Conservation (phyloP, 2,797 vertebrate genomes). For the Parauchenoglanis punctatus region DNA sequence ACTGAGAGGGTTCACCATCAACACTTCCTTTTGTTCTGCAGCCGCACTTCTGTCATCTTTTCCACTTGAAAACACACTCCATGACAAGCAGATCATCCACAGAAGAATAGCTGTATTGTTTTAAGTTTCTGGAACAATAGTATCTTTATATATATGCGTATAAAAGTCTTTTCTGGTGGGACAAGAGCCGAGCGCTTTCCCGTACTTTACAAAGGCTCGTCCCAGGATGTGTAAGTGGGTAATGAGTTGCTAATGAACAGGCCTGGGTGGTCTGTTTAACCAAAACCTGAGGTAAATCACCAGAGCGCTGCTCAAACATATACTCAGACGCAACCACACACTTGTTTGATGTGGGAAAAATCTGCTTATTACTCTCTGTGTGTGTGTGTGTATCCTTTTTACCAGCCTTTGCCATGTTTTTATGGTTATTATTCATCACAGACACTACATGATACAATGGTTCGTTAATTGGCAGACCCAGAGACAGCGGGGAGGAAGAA, state of each 20-base stretch:
- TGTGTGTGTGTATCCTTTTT: slow-evolving; percentile 30
- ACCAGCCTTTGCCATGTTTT: slow-evolving; percentile 31
- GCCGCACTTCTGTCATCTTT: neutral
- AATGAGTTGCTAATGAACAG: slow-evolving; percentile 62
- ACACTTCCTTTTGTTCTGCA: slow-evolving; percentile 12
- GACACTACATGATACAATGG: slow-evolving; percentile 53
- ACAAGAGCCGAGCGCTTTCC: slow-evolving; percentile 3
- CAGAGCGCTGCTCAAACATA: slow-evolving; percentile 41
- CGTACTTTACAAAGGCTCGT: slow-evolving; percentile 33
- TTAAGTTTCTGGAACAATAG: slow-evolving; percentile 26
- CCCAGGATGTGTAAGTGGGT: slow-evolving; percentile 43
- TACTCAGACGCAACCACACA: slow-evolving; percentile 26
- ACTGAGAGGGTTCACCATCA: slow-evolving; percentile 14
- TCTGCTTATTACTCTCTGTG: slow-evolving; percentile 48
- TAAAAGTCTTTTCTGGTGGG: slow-evolving; percentile 30
- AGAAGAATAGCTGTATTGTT: slow-evolving; percentile 5
- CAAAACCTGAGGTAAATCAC: slow-evolving; percentile 44
- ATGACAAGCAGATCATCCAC: neutral
- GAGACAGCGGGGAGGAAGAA: neutral
- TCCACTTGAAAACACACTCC: neutral
- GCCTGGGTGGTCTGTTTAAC: slow-evolving; percentile 59
- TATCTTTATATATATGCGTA: slow-evolving; percentile 16
- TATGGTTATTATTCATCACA: slow-evolving; percentile 39
- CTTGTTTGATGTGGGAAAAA: slow-evolving; percentile 21
- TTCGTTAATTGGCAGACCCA: slow-evolving; percentile 17